Base-by-base conservation (phyloP, 2,113 vertebrate species). In the Vidua macroura region DNA sequence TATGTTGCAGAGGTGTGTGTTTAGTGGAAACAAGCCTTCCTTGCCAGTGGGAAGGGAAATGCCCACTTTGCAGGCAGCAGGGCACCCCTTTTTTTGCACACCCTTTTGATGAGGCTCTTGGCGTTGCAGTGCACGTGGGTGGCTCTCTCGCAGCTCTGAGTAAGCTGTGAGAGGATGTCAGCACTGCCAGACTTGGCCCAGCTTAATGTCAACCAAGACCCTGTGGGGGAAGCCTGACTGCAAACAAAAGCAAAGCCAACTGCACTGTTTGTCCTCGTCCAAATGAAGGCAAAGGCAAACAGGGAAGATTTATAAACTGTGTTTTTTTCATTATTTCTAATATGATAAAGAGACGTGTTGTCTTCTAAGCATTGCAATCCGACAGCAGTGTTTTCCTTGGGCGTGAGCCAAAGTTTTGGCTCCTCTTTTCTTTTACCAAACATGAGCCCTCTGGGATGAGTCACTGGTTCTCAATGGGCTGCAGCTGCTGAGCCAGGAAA, bases 151-250 rank as follows among this genome's bases (percentile, higher is more conserved):
- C 59, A 88, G 83, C 90, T 79, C 68, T 84, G 91, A 91, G 43
- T 59, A 85, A 95, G 91, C 75, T 73, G 23, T 51, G 35, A 24
- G 95, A 91, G 90, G 93, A 92, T 94, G 63, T 94, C 67, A 18
- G 80, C 56, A 33, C 11, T 88, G 86, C 94, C 82, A 93, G 77
- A 78, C 81, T 93, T 94, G 88, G 86, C 80, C 76, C 53, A 63
- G 73, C 33, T 89, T 92, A 66, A 84, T 51, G 84, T 82, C 95
- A 87, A 8, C 74, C 70, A 72, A 72, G 75, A 48, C 51, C 58
- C 14, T 56, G 41, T 23, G 43, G 66, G 95, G 81, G 79, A 81
- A 92, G 73, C 67, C 74, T 85, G 74, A 25, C 63, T 80, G 85
- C 82, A 94, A 88, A 92, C 83, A 94, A 93, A 91, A 86, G 37